Evolutionary conservation across 2,113 vertebrate genomes (phyloP).

Genomic region (Sphyrna mokarran): DNA sequence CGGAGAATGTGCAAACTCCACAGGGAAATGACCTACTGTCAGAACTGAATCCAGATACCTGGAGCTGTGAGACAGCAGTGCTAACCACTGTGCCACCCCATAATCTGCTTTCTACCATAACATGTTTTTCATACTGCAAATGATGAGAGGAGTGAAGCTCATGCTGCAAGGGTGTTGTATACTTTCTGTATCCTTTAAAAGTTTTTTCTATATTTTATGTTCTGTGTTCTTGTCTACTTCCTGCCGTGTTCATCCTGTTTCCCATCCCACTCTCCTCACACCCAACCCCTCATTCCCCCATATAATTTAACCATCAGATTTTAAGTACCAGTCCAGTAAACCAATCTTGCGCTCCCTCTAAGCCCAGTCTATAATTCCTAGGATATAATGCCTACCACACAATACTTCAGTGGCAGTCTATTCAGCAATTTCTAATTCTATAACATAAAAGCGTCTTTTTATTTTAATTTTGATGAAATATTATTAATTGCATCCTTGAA

Average conservation of each 20-base stretch:
- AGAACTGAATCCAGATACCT: too few relatives aligned
- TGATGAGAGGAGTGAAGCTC: not conserved
- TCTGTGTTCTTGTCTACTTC: too few relatives aligned
- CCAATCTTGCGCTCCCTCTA: not conserved
- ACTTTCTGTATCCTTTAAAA: not conserved
- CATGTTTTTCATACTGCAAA: not conserved
- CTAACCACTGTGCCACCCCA: too few relatives aligned
- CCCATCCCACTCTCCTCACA: too few relatives aligned
- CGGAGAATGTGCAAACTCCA: too few relatives aligned
- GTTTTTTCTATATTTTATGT: too few relatives aligned
- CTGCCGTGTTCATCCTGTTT: too few relatives aligned
- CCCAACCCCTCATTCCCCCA: too few relatives aligned
- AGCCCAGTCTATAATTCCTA: not conserved
- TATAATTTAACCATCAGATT: not conserved
- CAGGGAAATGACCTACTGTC: too few relatives aligned
- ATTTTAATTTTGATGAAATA: not conserved
- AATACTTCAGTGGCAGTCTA: not conserved
- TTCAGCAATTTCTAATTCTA: not conserved
- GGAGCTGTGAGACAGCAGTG: too few relatives aligned
- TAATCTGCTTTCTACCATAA: not conserved
- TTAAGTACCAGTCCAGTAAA: not conserved
- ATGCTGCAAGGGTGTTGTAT: not conserved
- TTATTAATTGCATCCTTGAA: not conserved
- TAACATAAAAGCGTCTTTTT: not conserved
- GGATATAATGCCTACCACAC: not conserved